phyloP scores from a whole-genome alignment of 2,888 invertebrate species.

The Melanotus villosus region DNA sequence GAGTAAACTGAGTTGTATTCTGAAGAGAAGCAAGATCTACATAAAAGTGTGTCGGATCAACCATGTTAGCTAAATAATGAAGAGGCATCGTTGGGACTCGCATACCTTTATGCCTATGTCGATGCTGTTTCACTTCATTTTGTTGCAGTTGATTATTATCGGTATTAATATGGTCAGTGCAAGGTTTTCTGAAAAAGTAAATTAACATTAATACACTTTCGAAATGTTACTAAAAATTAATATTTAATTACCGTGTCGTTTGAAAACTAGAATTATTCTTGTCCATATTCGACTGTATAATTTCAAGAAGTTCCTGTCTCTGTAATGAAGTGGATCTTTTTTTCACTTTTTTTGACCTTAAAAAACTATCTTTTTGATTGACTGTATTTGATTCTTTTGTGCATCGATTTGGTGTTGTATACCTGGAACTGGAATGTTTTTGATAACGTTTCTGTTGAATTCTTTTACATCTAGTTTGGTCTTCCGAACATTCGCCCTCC shows the following conservation, averaged over 20 bases:
- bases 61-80: slow-evolving; percentile 55
- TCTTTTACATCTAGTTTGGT: slow-evolving; percentile 45
- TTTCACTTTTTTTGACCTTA: slow-evolving; percentile 63
- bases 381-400: slow-evolving; percentile 48
- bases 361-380: slow-evolving; percentile 49
- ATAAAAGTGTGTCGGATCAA: slow-evolving; percentile 59
- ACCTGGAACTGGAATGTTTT: slow-evolving; percentile 47
- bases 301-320: slow-evolving; percentile 86
- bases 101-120: slow-evolving; percentile 50
- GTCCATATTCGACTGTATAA: slow-evolving; percentile 93
- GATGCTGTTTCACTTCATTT: slow-evolving; percentile 47
- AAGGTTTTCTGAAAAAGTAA: slow-evolving; percentile 53
- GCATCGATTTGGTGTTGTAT: slow-evolving; percentile 49
- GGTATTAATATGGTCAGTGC: slow-evolving; percentile 47
- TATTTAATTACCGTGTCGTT: slow-evolving; percentile 77
- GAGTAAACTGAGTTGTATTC: slow-evolving; percentile 56
- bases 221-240: slow-evolving; percentile 15
- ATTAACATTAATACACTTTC: background rate
- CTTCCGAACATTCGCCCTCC: slow-evolving; percentile 53
- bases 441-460: slow-evolving; percentile 46
- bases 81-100: slow-evolving; percentile 50
- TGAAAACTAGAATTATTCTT: slow-evolving; percentile 91
- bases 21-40: slow-evolving; percentile 58
- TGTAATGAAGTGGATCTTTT: slow-evolving; percentile 83
- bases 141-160: slow-evolving; percentile 44